A percentile compares a stretch with the other conserved stretches of the same genome.
phyloP scores from a whole-genome alignment of 1,140 invertebrate genomes.

The Laupala kohalensis region DNA sequence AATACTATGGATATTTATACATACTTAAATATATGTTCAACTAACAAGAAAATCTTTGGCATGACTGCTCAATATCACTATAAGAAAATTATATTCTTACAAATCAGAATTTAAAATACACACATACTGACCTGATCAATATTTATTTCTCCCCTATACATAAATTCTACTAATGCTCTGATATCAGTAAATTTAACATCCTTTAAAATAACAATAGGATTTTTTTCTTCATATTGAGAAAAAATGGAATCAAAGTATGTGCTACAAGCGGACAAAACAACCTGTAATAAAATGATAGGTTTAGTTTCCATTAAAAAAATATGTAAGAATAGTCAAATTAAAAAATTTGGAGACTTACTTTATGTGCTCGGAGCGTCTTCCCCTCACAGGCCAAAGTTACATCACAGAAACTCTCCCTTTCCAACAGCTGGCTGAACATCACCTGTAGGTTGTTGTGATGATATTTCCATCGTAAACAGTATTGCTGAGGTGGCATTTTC shows the following conservation, averaged over 20 bases:
- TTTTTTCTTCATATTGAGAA: conserved; percentile 75
- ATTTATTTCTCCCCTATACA: conserved; percentile 93
- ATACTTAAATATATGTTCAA: too few species aligned
- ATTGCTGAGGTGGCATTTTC: conserved; percentile 68
- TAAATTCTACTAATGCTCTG: conserved; percentile 79
- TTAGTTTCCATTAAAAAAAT: too few species aligned
- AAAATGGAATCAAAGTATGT: conserved; percentile 79
- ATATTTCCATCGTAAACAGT: conserved; percentile 82
- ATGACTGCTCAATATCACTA: too few species aligned
- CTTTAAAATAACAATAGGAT: conserved; percentile 72
- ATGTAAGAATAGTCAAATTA: not conserved
- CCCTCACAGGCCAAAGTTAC: conserved; percentile 82
- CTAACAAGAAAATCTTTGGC: too few species aligned
- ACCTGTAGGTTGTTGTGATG: conserved; percentile 73
- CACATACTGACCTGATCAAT: conserved; percentile 69
- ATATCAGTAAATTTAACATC: conserved; percentile 74
- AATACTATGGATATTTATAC: too few species aligned
- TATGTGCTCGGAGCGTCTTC: conserved; percentile 74
- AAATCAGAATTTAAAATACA: conserved; percentile 3
- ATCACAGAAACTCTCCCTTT: conserved; percentile 80
- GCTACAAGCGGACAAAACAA: conserved; percentile 64
- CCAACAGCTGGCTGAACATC: conserved; percentile 78
- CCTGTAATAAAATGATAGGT: conserved; percentile 37
- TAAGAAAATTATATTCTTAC: not conserved
- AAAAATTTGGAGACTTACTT: conserved; percentile 38